Evolutionary conservation across 2,888 invertebrate genomes (phyloP).

Genomic region (Lissonota sp.): DNA sequence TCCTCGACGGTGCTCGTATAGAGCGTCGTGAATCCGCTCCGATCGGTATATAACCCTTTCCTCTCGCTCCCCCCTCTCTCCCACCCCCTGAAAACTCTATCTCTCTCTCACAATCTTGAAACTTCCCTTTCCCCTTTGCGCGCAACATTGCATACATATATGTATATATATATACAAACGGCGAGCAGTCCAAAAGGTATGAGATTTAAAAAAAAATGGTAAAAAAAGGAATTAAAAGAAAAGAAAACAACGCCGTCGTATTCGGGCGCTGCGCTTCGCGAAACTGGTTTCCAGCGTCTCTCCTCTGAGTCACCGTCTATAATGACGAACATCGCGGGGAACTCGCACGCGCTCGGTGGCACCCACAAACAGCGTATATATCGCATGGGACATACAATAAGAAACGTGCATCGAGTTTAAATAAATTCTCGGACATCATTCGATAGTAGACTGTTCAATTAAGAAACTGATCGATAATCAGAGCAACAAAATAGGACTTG

Average conservation of each 20-base stretch:
- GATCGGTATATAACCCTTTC: slow-evolving; percentile 63
- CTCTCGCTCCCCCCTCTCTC: slow-evolving; percentile 45
- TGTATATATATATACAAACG: slow-evolving; percentile 70
- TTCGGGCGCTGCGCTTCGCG: slow-evolving; percentile 68
- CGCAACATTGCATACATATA: slow-evolving; percentile 62
- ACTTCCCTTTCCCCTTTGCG: slow-evolving; percentile 27
- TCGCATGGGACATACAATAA: slow-evolving; percentile 8
- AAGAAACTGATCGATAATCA: background rate
- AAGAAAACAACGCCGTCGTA: slow-evolving; percentile 55
- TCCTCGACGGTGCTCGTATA: slow-evolving; percentile 63
- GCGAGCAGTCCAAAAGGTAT: slow-evolving; percentile 72
- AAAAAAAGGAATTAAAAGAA: slow-evolving; percentile 48
- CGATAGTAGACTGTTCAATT: no score
- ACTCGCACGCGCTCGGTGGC: slow-evolving; percentile 63
- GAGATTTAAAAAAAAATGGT: slow-evolving; percentile 62
- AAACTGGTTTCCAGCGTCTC: slow-evolving; percentile 77
- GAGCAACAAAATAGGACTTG: background rate
- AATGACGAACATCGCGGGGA: slow-evolving; percentile 77
- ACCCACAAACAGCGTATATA: slow-evolving; percentile 46
- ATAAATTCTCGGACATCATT: slow-evolving; percentile 24
- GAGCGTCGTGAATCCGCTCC: slow-evolving; percentile 58
- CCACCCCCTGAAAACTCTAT: slow-evolving; percentile 42
- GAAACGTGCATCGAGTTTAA: slow-evolving; percentile 21
- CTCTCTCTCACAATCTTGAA: slow-evolving; percentile 55
- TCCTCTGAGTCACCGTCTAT: slow-evolving; percentile 81